Conservation (phyloP, 2,888 invertebrate species). For the Athalia circularis region DNA sequence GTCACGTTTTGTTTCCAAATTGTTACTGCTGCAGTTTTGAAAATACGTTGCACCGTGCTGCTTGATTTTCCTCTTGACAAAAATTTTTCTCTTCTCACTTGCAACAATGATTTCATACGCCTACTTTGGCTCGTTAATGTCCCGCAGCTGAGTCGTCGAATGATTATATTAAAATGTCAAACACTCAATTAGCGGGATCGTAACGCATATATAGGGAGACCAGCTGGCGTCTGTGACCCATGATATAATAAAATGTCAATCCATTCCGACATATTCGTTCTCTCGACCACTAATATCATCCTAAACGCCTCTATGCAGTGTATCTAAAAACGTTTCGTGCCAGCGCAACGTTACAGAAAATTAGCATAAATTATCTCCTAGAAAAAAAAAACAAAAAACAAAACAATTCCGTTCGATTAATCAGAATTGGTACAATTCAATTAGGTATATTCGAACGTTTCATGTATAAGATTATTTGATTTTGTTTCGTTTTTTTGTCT, state of each 20-base stretch:
- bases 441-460: no score
- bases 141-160: slow-evolving; percentile 54
- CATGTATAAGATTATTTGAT: no score
- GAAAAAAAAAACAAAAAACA: neutral
- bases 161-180: slow-evolving; percentile 62
- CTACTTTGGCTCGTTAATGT: slow-evolving; percentile 55
- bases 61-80: neutral
- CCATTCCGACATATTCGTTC: slow-evolving; percentile 47
- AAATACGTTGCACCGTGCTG: neutral
- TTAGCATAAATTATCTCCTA: no score
- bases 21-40: neutral
- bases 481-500: no score
- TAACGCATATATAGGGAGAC: slow-evolving; percentile 56
- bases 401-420: no score
- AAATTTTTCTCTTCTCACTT: no score
- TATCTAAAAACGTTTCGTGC: neutral
- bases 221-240: slow-evolving; percentile 60
- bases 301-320: neutral
- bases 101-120: neutral
- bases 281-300: slow-evolving; percentile 55
- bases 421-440: no score
- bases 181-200: slow-evolving; percentile 64
- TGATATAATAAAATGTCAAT: slow-evolving; percentile 67
- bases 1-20: neutral
- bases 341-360: neutral